A percentile compares a stretch with the other conserved stretches of the same genome.
Conservation (phyloP, 2,888 invertebrate genomes). For the Catocala sponsa region DNA sequence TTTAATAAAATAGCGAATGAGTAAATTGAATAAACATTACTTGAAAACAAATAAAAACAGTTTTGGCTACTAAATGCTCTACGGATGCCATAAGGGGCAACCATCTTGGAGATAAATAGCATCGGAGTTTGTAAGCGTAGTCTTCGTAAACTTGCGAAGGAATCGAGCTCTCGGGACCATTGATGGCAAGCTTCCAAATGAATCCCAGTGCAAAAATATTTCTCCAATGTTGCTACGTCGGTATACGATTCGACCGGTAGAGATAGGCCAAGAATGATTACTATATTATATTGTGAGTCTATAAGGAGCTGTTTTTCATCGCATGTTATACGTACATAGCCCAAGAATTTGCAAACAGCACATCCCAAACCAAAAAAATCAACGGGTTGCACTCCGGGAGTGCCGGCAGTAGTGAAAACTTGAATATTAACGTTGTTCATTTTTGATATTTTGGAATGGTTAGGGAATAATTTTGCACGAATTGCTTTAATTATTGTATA, state of each 20-base stretch:
- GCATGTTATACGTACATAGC: too few relatives aligned
- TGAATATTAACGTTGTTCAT: too few relatives aligned
- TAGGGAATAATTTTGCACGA: too few relatives aligned
- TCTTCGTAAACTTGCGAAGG: not conserved
- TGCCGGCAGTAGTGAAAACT: too few relatives aligned
- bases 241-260: not conserved
- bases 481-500: too few relatives aligned
- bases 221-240: not conserved
- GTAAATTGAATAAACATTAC: too few relatives aligned
- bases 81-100: not conserved
- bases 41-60: not conserved
- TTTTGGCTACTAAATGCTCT: not conserved
- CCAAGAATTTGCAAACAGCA: too few relatives aligned
- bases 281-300: not conserved
- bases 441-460: too few relatives aligned
- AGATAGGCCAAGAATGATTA: not conserved
- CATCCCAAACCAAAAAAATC: too few relatives aligned
- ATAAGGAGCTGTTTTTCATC: too few relatives aligned
- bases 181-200: constrained; percentile 2
- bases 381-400: too few relatives aligned
- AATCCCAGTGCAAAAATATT: constrained; percentile 3
- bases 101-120: constrained; percentile 2
- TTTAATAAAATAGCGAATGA: too few relatives aligned
- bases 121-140: not conserved
- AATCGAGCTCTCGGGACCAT: not conserved